Base-by-base conservation (phyloP, 2,797 vertebrate species). In the Coregonus sp. region DNA sequence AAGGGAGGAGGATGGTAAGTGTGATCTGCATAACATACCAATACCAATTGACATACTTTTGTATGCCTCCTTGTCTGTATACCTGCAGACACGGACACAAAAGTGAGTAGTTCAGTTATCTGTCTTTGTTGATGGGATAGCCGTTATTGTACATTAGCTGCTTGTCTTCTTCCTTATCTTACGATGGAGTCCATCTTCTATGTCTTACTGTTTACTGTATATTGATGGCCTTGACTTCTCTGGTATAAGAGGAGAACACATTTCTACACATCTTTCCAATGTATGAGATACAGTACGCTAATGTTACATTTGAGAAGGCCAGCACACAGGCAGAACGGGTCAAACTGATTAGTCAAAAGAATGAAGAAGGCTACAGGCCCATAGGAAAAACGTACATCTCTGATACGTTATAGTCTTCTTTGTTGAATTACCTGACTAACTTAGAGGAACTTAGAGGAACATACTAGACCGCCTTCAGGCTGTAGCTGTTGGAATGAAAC, bases 401-500 rank as follows among this genome's bases (percentile, higher is more conserved):
- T 65, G 61, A 9, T 20, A 11, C 6, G 7, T 29, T n/a, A 54
- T 4, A 16, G 52, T 35, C 68, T 84, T 18, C 81, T 74, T 81
- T 4, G 82, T 80, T 76, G 76, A 89, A 82, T 91, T 89, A 89
- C 25, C 63, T 14, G 29, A 66, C 51, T 33, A 73, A 37, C 72
- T 73, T 6, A 89, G 86, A 90, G 85, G 40, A 33, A 33, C 2
- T 33, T 33, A 33, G 31, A 33, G 40, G 40, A 40, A 40, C 40
- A 31, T 50, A 7, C 86, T 59, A 83, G 4, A 56, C 50, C 86
- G 83, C 87, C 90, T 88, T 77, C 9, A 86, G 88, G 86, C 86
- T 91, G 94, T 93, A 94, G 93, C 93, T 94, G 93, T 94, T 92
- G 92, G 92, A 95, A 90, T 92, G 85, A 86, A 90, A 91, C 89